These are phyloP conservation scores for Psococerastis gibbosa DNA, from an alignment of 2,888 invertebrate genomes.

Conservation along the genomic window DNA sequence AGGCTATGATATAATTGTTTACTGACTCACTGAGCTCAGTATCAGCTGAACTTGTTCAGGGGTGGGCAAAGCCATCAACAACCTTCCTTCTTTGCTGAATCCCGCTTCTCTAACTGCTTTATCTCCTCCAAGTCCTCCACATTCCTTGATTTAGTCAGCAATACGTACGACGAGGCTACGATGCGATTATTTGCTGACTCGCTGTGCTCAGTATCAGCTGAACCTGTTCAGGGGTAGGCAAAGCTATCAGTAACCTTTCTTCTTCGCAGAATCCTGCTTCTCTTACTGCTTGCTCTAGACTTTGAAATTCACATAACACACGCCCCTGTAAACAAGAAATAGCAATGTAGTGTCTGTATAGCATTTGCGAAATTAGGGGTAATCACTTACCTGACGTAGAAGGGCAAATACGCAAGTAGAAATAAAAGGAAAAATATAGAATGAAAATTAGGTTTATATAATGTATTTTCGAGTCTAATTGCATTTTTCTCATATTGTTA, in stretches of 20 bases:
- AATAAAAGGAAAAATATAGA: too few species aligned
- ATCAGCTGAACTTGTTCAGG: slow-evolving; percentile 85
- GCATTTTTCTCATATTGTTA: too few species aligned
- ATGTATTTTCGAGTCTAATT: too few species aligned
- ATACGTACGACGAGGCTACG: not conserved
- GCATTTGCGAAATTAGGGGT: too few species aligned
- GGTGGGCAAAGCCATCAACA: slow-evolving; percentile 77
- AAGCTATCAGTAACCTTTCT: not conserved
- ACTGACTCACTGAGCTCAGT: slow-evolving; percentile 46
- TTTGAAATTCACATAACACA: not conserved
- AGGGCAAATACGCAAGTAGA: too few species aligned
- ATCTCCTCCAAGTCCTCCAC: too few species aligned
- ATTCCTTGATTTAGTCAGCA: too few species aligned
- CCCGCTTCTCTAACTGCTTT: slow-evolving; percentile 43
- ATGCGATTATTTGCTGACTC: not conserved
- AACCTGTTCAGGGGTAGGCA: not conserved
- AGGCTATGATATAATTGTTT: too few species aligned
- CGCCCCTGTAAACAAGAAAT: too few species aligned
- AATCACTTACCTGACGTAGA: too few species aligned
- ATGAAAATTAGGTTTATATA: too few species aligned
- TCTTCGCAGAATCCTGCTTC: not conserved
- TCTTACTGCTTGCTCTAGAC: not conserved
- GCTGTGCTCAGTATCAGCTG: not conserved
- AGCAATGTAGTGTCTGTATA: too few species aligned
- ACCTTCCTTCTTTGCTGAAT: slow-evolving; percentile 62